These are phyloP conservation scores for Tenthredo distinguenda DNA, from an alignment of 2,888 invertebrate species.

Conservation along the genomic window DNA sequence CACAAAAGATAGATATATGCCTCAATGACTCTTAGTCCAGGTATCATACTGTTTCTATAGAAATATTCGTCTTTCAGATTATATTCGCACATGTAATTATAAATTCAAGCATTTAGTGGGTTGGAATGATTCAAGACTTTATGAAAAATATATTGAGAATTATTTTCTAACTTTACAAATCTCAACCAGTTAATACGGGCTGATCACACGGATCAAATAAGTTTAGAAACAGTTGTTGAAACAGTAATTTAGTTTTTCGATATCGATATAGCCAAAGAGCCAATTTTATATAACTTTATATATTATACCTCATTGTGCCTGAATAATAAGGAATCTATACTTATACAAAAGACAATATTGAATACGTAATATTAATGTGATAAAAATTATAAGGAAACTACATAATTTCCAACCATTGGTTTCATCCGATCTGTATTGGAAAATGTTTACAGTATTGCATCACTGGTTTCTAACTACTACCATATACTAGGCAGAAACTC, in stretches of 20 bases:
- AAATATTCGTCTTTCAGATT: neutral
- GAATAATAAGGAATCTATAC: neutral
- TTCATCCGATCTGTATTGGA: neutral
- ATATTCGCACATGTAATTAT: neutral
- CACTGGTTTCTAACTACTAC: neutral
- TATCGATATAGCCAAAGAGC: conserved; percentile 24
- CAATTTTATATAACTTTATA: conserved; percentile 10
- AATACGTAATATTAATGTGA: conserved; percentile 15
- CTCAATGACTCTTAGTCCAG: neutral
- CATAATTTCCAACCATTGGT: neutral
- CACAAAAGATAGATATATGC: conserved; percentile 3
- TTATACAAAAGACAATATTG: conserved; percentile 33
- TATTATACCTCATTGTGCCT: conserved; percentile 36
- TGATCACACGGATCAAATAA: neutral
- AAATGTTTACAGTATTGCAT: neutral
- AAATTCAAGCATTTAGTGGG: neutral
- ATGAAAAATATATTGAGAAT: neutral
- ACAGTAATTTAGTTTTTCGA: neutral
- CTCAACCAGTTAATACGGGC: neutral
- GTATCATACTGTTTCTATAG: neutral
- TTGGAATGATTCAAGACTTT: neutral
- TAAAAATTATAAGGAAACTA: neutral
- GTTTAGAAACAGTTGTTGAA: neutral
- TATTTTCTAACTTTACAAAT: neutral
- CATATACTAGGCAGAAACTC: neutral